Evolutionary conservation across 2,113 vertebrate species (phyloP).

Genomic region (Nyctibius bracteatus): DNA sequence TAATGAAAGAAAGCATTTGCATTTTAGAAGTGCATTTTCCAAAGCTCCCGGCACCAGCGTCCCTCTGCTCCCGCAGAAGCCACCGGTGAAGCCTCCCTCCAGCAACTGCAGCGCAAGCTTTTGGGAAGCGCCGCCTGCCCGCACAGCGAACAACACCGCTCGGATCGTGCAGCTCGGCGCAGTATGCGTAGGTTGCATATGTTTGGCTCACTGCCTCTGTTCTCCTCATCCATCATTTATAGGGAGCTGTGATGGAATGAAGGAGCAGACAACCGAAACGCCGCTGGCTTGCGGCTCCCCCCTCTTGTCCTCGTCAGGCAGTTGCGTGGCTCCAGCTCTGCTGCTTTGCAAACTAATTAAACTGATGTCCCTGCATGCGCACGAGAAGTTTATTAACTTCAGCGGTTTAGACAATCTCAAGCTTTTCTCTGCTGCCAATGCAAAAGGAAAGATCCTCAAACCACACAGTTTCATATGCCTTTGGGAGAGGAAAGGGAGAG

Average conservation of each 20-base stretch:
- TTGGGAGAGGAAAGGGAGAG: not conserved
- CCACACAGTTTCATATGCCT: not conserved
- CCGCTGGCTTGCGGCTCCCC: not conserved
- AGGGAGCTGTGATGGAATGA: not conserved
- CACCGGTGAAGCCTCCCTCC: not conserved
- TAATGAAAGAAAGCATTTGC: not conserved
- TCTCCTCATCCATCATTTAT: constrained; percentile 1
- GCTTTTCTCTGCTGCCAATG: not conserved
- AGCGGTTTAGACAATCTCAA: not conserved
- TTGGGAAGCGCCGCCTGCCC: not conserved
- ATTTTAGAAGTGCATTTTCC: constrained; percentile 13
- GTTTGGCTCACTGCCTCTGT: not conserved
- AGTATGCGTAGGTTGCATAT: not conserved
- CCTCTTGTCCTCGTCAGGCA: not conserved
- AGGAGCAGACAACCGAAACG: not conserved
- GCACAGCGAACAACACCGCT: accelerated
- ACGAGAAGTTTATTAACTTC: constrained; percentile 20
- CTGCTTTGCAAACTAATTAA: constrained; percentile 7
- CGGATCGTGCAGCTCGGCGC: not conserved
- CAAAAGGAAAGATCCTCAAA: constrained; percentile 4
- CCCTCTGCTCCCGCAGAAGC: not conserved
- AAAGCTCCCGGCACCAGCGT: not conserved
- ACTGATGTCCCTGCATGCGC: not conserved
- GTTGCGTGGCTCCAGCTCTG: not conserved
- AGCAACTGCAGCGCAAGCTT: not conserved